Percentiles rank a stretch among this genome's conserved stretches.
Evolutionary conservation across 1,140 invertebrate genomes (phyloP).

Genomic region (Pissodes strobi): DNA sequence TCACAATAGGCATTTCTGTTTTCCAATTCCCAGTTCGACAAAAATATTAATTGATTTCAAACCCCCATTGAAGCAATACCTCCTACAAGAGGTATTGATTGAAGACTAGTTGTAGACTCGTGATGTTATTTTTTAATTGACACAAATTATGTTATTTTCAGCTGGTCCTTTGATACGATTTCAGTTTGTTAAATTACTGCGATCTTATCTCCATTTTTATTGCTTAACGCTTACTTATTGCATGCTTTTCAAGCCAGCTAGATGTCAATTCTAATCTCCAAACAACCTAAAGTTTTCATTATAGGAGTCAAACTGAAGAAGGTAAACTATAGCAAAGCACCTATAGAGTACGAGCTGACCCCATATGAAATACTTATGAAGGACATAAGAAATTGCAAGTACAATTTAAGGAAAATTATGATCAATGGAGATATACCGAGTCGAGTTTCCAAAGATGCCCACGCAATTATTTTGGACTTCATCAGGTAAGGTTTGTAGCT

Average conservation of each 20-base stretch:
- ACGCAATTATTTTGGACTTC: slow-evolving; percentile 93
- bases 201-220: no score
- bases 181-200: background rate
- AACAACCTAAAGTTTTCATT: slow-evolving; percentile 52
- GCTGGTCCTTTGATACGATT: no score
- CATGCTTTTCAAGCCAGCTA: background rate
- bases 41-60: no score
- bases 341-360: slow-evolving; percentile 91
- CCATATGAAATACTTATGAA: slow-evolving; percentile 97
- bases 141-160: no score
- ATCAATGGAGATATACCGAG: slow-evolving; percentile 82
- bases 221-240: no score
- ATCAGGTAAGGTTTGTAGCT: slow-evolving; percentile 62
- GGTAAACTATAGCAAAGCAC: slow-evolving; percentile 71
- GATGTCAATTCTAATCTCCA: slow-evolving; percentile 58
- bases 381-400: slow-evolving; percentile 87
- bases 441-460: slow-evolving; percentile 89
- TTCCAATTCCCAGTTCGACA: no score
- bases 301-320: slow-evolving; percentile 88
- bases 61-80: no score
- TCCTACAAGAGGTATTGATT: no score
- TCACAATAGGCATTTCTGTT: no score
- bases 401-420: slow-evolving; percentile 80
- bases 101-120: no score
- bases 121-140: no score